Percentiles rank a stretch among this genome's conserved stretches.
Conservation (phyloP, 1,140 invertebrate species). For the Elysia chlorotica region DNA sequence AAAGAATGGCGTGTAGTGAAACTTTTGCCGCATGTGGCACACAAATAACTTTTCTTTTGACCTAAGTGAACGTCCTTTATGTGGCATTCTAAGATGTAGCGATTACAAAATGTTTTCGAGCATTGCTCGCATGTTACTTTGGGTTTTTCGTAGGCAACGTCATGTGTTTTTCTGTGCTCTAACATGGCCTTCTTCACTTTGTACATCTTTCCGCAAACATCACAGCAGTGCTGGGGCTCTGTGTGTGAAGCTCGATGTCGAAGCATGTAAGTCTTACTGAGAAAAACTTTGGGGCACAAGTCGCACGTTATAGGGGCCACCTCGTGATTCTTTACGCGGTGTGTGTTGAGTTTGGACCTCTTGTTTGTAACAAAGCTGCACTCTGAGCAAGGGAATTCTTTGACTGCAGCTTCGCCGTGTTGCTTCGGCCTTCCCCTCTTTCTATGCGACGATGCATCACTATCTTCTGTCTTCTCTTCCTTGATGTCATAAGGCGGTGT, state of each 20-base stretch:
- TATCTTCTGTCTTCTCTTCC: background rate
- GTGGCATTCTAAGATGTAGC: conserved; percentile 39
- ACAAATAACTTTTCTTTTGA: conserved; percentile 39
- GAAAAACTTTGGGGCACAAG: conserved; percentile 42
- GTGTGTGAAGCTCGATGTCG: conserved; percentile 36
- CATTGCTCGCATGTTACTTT: conserved; percentile 37
- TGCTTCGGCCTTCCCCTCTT: conserved; percentile 29
- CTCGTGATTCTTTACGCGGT: conserved; percentile 29
- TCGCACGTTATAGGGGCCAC: conserved; percentile 34
- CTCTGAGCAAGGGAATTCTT: conserved; percentile 26
- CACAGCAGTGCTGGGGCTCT: conserved; percentile 34
- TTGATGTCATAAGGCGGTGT: background rate
- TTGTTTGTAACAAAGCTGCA: conserved; percentile 35
- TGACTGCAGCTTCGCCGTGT: conserved; percentile 12
- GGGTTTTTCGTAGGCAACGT: conserved; percentile 30
- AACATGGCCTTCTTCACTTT: conserved; percentile 38
- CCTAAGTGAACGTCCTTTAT: conserved; percentile 40
- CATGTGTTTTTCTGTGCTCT: conserved; percentile 40
- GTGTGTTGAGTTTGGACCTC: conserved; percentile 24
- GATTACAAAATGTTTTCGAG: conserved; percentile 39
- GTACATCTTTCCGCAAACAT: conserved; percentile 46
- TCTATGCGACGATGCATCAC: background rate
- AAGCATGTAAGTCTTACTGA: conserved; percentile 34
- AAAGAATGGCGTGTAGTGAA: conserved; percentile 48
- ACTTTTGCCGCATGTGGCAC: conserved; percentile 48